Evolutionary conservation across 2,113 vertebrate genomes (phyloP), one percentile per base, ranked within the genome.

Genomic region (Melierax canorus): DNA sequence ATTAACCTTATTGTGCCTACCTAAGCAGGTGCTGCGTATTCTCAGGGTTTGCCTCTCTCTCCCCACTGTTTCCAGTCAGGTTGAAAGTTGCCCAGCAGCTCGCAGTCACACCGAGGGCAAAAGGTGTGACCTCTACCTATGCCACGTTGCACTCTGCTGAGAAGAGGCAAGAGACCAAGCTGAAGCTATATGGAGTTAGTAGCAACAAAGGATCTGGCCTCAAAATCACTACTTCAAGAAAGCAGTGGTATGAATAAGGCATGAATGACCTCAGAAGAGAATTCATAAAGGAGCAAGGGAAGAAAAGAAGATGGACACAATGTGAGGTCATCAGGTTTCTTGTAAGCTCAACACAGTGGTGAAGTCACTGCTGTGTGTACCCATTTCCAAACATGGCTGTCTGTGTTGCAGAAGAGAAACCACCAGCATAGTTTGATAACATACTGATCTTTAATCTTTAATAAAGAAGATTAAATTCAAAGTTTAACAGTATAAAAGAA

Each of bases 381-480:
- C 32, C 68, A 22, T 32, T 88, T 76, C n/a, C n/a, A 83, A 71
- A 63, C 10, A 60, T 7, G 29, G 18, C 34, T 89, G 15, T 23
- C 41, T 45, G 23, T 38, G n/a, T n/a, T 43, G 34, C 16, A 72
- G 72, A 92, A 93, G 26, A 94, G 95, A 96, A 95, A 78, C 16
- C 38, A 87, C 17, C 13, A 90, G 7, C 77, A 46, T 1, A 58
- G 48, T 88, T 83, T 69, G 85, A 94, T 93, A 97, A 73, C 92
- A 96, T 95, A 96, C 69, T 97, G 93, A 92, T 92, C 96, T 98
- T 98, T 98, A 98, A 98, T 98, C 97, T 97, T 50, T 50, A 50
- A 97, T 92, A 93, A 95, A 96, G 96, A 95, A 94, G 97, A 96
- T 97, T 97, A 98, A 98, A 96, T 97, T 97, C 97, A 86, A 97